Evolutionary conservation across 1,140 invertebrate genomes (phyloP).

Genomic region (Brachionus calyciflorus): DNA sequence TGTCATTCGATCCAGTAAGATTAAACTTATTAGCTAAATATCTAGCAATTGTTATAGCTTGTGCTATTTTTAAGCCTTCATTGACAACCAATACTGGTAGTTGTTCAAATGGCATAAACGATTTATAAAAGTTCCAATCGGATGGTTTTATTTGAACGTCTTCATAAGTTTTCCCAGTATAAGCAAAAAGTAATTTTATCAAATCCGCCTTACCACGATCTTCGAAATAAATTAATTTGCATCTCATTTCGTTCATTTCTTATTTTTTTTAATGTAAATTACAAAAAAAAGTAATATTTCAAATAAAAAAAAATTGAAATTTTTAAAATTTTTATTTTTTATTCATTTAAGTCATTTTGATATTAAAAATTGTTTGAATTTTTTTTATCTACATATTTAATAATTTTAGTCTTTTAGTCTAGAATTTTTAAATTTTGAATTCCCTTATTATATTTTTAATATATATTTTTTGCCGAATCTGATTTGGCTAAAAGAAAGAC

Average conservation of each 20-base stretch:
- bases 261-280: not conserved
- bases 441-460: too few relatives aligned
- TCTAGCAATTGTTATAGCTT: slow-evolving; percentile 7
- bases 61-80: not conserved
- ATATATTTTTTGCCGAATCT: too few relatives aligned
- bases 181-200: slow-evolving; percentile 14
- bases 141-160: slow-evolving; percentile 3
- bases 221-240: slow-evolving; percentile 25
- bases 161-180: slow-evolving; percentile 4
- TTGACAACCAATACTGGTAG: slow-evolving; percentile 9
- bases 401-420: too few relatives aligned
- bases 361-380: too few relatives aligned
- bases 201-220: slow-evolving; percentile 32
- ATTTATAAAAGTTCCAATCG: slow-evolving; percentile 38
- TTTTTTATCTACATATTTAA: too few relatives aligned
- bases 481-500: too few relatives aligned
- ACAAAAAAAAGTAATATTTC: slow-evolving; percentile 28
- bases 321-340: too few relatives aligned
- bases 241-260: slow-evolving; percentile 33
- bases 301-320: too few relatives aligned
- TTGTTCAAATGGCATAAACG: slow-evolving; percentile 22
- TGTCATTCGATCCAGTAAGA: slow-evolving; percentile 8
- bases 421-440: too few relatives aligned
- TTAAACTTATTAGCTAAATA: slow-evolving; percentile 32
- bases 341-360: too few relatives aligned